Evolutionary conservation across 2,113 vertebrate genomes (phyloP), one percentile per base, ranked within the genome.

Genomic region (Nothocercus julius): DNA sequence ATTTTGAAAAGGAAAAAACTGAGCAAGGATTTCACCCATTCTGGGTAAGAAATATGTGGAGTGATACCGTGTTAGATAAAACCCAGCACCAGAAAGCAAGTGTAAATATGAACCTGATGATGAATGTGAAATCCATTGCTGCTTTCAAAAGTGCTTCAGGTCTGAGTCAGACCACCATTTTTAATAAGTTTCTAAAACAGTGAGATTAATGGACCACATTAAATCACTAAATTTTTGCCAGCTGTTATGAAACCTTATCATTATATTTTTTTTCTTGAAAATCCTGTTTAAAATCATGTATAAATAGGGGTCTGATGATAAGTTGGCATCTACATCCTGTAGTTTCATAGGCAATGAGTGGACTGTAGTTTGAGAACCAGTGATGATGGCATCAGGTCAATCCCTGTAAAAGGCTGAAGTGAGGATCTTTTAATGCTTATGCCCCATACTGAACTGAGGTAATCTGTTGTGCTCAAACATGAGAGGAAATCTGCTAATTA

Each of bases 251-350:
- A n/a, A 54, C 5, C 47, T 69, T 54, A 36, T 11, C 34, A 21
- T 11, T 32, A n/a, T 7, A 49, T 4, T 54, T 27, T 47, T 54
- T 38, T 81, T 30, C 32, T 77, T 89, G 56, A 36, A 88, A 66
- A 53, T 9, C 3, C 36, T 13, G 24, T 4, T 79, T 56, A 74
- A 63, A 87, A 20, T 42, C 1, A 0, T 2, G 2, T 27, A 38
- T 28, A 76, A 90, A n/a, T 17, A 40, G 7, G 15, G 7, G 59
- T 69, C 69, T 66, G 47, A 30, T 12, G 69, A 30, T 5, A 2
- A 18, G 19, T 19, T 70, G 62, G 8, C 69, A 38, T 45, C 1
- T 18, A 1, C 12, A 25, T 74, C 28, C 34, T 56, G 30, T 19
- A n/a, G 9, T 36, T 92, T 58, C 62, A 13, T 54, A 30, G 34